Percentiles rank a stretch among this genome's conserved stretches.
These are phyloP conservation scores for Lepidocyrtinus sp. DNA, from an alignment of 2,888 invertebrate genomes.

Conservation along the genomic window DNA sequence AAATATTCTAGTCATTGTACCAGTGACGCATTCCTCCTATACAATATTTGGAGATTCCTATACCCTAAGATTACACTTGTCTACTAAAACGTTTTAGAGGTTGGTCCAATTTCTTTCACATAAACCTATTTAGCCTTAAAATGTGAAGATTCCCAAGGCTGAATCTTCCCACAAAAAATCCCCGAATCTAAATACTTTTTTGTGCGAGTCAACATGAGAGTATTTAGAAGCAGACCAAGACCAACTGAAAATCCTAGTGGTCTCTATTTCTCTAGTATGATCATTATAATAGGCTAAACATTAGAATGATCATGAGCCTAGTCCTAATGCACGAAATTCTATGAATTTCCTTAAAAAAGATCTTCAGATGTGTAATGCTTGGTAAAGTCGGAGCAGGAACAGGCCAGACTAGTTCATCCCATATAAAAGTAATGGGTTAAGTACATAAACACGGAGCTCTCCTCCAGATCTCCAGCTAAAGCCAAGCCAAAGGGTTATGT, in stretches of 20 bases:
- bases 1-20: no score
- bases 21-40: no score
- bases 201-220: no score
- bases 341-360: not conserved
- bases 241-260: not conserved
- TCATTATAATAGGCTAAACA: not conserved
- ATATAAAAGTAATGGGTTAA: not conserved
- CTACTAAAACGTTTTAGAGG: no score
- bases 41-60: no score
- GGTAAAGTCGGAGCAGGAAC: not conserved
- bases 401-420: no score
- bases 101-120: no score
- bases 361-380: not conserved
- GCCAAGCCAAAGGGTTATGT: slow-evolving; percentile 50
- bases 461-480: not conserved
- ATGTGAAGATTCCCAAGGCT: not conserved
- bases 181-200: no score
- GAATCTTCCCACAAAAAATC: not conserved
- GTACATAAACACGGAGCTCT: not conserved
- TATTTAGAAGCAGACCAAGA: not conserved
- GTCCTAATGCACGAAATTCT: not conserved
- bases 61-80: no score
- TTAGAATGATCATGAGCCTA: not conserved
- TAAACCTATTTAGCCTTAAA: no score
- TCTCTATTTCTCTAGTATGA: not conserved